phyloP scores from a whole-genome alignment of 2,113 vertebrate species.

The Elephas maximus region DNA sequence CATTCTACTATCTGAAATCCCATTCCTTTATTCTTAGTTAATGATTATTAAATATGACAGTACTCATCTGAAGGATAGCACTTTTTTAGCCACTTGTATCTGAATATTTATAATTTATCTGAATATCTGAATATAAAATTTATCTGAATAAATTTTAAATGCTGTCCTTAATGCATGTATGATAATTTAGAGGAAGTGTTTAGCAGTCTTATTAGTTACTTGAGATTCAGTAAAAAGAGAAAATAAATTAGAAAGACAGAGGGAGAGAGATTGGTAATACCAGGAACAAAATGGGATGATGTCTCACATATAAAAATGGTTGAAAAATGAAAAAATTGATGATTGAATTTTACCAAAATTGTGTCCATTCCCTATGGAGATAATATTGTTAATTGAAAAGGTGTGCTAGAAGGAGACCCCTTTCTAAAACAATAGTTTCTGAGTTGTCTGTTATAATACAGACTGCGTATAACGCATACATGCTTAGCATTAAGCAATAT shows the following conservation, averaged over 20 bases:
- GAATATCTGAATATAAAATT: background rate
- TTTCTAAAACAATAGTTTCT: background rate
- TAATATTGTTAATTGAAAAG: slow-evolving; percentile 6
- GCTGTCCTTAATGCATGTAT: background rate
- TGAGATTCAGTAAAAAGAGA: background rate
- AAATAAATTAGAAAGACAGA: background rate
- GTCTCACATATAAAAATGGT: background rate
- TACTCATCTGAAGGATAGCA: background rate
- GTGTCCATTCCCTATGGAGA: background rate
- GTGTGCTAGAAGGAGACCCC: background rate
- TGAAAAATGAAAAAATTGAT: background rate
- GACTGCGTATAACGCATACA: background rate
- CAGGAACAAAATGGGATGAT: slow-evolving; percentile 9
- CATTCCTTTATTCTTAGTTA: background rate
- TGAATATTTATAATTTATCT: background rate
- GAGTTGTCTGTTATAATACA: background rate
- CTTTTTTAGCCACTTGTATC: background rate
- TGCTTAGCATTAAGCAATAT: background rate
- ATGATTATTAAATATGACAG: background rate
- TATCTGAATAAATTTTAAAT: background rate
- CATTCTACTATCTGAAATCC: background rate
- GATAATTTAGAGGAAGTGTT: background rate
- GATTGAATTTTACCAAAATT: slow-evolving; percentile 23
- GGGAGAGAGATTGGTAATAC: background rate
- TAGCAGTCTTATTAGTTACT: background rate